phyloP scores from a whole-genome alignment of 2,113 vertebrate species.

The Clarias batrachus region DNA sequence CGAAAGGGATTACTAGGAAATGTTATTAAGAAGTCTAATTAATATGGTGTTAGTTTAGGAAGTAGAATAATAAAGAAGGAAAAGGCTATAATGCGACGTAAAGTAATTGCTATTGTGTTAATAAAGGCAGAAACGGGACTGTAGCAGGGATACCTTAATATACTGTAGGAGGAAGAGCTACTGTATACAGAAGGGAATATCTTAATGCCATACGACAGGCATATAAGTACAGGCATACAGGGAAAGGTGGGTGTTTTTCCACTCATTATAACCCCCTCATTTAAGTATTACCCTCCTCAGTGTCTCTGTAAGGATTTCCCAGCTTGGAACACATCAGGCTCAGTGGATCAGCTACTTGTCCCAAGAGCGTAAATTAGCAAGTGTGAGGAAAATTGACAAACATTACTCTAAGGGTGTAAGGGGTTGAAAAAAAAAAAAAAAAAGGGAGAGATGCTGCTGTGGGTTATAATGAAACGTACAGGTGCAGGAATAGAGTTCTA shows the following conservation, averaged over 20 bases:
- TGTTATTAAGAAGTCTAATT: background rate
- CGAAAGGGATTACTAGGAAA: background rate
- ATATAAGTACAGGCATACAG: background rate
- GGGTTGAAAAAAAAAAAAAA: background rate
- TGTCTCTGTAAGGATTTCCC: background rate
- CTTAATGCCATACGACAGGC: background rate
- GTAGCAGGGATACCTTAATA: too few relatives aligned
- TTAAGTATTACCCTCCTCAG: background rate
- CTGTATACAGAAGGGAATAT: background rate
- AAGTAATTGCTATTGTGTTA: too few relatives aligned
- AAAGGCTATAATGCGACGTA: background rate
- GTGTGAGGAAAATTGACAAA: background rate
- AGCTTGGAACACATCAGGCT: background rate
- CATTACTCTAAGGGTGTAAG: background rate
- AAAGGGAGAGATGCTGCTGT: background rate
- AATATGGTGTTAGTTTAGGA: background rate
- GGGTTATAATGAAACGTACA: background rate
- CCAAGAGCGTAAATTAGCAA: conserved; percentile 9
- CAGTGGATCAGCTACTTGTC: background rate
- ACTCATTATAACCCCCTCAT: background rate
- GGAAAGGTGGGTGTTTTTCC: background rate
- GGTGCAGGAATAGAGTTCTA: background rate
- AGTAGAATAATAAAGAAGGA: background rate
- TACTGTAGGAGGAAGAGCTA: too few relatives aligned
- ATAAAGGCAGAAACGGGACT: background rate